Evolutionary conservation across 2,113 vertebrate genomes (phyloP).

Genomic region (Zeus faber): DNA sequence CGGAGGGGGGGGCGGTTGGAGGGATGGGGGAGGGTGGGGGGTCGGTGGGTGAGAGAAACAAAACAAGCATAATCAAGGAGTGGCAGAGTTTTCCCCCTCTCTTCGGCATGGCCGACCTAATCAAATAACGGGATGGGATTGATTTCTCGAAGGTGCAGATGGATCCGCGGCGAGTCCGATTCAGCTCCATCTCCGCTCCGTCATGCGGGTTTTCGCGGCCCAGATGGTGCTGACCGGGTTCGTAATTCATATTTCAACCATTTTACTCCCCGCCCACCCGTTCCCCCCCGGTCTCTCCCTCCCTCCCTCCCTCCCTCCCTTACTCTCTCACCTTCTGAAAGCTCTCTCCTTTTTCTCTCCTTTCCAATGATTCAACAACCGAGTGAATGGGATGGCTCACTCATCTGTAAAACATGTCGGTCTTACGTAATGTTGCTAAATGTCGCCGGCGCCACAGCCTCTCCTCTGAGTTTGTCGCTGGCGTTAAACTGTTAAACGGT

Average conservation of each 20-base stretch:
- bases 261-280: slow-evolving; percentile 26
- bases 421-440: slow-evolving; percentile 57
- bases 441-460: slow-evolving; percentile 35
- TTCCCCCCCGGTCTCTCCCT: background rate
- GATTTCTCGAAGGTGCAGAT: slow-evolving; percentile 74
- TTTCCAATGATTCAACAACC: slow-evolving; percentile 27
- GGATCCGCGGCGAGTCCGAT: slow-evolving; percentile 73
- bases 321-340: no score
- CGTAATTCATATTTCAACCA: slow-evolving; percentile 72
- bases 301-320: slow-evolving; percentile 19
- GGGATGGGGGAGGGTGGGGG: slow-evolving; percentile 23
- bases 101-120: slow-evolving; percentile 63
- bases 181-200: slow-evolving; percentile 58
- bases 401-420: slow-evolving; percentile 54
- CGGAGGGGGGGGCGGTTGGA: no score
- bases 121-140: slow-evolving; percentile 71
- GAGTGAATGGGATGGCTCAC: slow-evolving; percentile 49
- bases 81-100: slow-evolving; percentile 62
- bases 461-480: slow-evolving; percentile 7
- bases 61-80: slow-evolving; percentile 66
- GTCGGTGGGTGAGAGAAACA: slow-evolving; percentile 25
- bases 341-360: slow-evolving; percentile 1
- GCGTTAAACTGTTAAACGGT: background rate
- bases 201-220: slow-evolving; percentile 71
- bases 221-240: slow-evolving; percentile 73